phyloP scores from a whole-genome alignment of 2,113 vertebrate species.

The Nettapus auritus region DNA sequence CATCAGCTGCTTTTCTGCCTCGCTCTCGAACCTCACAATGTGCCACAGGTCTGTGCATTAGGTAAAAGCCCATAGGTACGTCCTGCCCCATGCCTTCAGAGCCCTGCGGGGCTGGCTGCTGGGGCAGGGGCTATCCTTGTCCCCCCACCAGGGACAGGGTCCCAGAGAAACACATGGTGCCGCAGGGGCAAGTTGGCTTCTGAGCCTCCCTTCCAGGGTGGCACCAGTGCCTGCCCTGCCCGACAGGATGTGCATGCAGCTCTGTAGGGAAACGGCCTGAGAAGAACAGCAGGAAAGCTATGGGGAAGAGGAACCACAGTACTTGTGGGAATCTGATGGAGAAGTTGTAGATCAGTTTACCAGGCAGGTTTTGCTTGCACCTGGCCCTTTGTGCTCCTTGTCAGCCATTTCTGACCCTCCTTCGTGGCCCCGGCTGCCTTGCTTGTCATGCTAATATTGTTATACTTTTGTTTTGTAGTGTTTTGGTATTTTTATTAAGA shows the following conservation, averaged over 20 bases:
- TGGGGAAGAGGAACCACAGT: not conserved
- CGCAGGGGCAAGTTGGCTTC: not conserved
- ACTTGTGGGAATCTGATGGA: not conserved
- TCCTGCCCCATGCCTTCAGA: too few relatives aligned
- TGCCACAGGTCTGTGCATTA: too few relatives aligned
- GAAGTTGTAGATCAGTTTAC: not conserved
- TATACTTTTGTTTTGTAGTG: slow-evolving; percentile 45
- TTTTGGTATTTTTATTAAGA: slow-evolving; percentile 52
- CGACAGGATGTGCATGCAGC: rapidly evolving
- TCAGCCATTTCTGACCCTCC: not conserved
- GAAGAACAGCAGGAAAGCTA: not conserved
- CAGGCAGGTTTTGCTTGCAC: not conserved
- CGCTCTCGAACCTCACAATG: too few relatives aligned
- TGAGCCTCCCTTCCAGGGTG: not conserved
- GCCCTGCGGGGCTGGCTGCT: not conserved
- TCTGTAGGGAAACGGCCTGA: not conserved
- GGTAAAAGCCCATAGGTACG: too few relatives aligned
- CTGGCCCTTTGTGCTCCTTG: not conserved
- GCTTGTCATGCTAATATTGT: not conserved
- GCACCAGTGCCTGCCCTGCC: not conserved
- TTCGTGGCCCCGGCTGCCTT: slow-evolving; percentile 14
- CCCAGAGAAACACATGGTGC: too few relatives aligned
- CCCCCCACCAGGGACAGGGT: too few relatives aligned
- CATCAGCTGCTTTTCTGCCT: too few relatives aligned
- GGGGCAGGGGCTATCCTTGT: not conserved